These are phyloP conservation scores for Listronotus bonariensis DNA, from an alignment of 1,140 invertebrate species.

Conservation along the genomic window DNA sequence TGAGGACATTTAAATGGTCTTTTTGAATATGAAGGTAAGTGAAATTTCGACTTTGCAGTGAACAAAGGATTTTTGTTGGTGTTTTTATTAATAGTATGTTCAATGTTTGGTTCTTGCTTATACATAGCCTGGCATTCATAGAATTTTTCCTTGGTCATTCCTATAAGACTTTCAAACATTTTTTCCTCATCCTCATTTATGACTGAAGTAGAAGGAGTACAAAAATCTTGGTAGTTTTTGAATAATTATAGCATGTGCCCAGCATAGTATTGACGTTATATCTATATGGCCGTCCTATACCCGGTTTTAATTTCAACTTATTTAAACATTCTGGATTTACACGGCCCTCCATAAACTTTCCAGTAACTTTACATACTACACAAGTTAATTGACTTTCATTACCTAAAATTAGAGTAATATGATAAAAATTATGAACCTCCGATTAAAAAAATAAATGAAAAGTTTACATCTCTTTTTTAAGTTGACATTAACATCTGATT, in stretches of 20 bases:
- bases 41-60: slow-evolving; percentile 9
- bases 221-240: slow-evolving; percentile 21
- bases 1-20: slow-evolving; percentile 50
- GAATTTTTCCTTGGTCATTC: slow-evolving; percentile 17
- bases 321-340: slow-evolving; percentile 10
- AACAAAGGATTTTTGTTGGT: slow-evolving; percentile 9
- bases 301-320: slow-evolving; percentile 44
- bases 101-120: slow-evolving; percentile 4
- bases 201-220: slow-evolving; percentile 15
- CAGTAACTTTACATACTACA: slow-evolving; percentile 24
- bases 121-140: slow-evolving; percentile 4
- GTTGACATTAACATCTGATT: too few relatives aligned
- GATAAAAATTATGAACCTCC: too few relatives aligned
- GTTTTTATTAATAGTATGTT: not conserved
- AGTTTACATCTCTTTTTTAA: too few relatives aligned
- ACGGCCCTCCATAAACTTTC: slow-evolving; percentile 17
- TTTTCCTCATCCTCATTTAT: slow-evolving; percentile 36
- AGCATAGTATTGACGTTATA: slow-evolving; percentile 34
- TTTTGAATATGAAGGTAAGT: slow-evolving; percentile 35
- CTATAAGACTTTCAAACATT: slow-evolving; percentile 29
- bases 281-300: slow-evolving; percentile 45
- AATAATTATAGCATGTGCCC: slow-evolving; percentile 16
- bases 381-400: slow-evolving; percentile 15
- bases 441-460: too few relatives aligned
- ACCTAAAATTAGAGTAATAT: slow-evolving; percentile 16